Conservation (phyloP, 2,797 vertebrate genomes). For the Chaetophractus vellerosus region DNA sequence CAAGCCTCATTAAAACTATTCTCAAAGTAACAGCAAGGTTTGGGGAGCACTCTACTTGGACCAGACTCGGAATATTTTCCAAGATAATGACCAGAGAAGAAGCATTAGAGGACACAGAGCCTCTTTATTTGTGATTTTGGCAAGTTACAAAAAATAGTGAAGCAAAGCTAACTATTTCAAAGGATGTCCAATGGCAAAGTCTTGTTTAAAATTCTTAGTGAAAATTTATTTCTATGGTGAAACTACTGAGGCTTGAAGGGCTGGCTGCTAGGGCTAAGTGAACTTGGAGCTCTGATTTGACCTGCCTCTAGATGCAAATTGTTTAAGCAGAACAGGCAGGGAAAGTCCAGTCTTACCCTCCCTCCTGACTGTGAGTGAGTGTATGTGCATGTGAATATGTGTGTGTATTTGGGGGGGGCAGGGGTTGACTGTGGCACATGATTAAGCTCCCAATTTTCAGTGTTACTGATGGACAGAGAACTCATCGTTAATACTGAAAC, state of each 20-base stretch:
- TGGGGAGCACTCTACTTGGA: constrained; percentile 86
- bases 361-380: background rate
- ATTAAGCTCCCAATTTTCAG: background rate
- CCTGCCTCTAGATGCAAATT: constrained; percentile 54
- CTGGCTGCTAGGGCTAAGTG: constrained; percentile 76
- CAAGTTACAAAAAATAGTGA: constrained; percentile 83
- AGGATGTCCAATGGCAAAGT: constrained; percentile 78
- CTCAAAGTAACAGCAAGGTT: constrained; percentile 88
- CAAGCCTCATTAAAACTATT: constrained; percentile 89
- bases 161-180: constrained; percentile 82
- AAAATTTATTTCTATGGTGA: constrained; percentile 85
- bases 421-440: background rate
- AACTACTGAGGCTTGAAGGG: constrained; percentile 85
- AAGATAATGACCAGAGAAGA: constrained; percentile 84
- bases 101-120: constrained; percentile 81
- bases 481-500: background rate
- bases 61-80: constrained; percentile 84
- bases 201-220: constrained; percentile 79
- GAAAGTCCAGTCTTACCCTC: background rate
- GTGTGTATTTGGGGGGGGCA: background rate
- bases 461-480: background rate
- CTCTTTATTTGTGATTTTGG: constrained; percentile 84
- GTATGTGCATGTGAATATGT: background rate
- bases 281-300: constrained; percentile 68
- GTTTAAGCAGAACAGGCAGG: constrained; percentile 51